Conservation (phyloP, 2,888 invertebrate genomes). For the Eutolmus rufibarbis region DNA sequence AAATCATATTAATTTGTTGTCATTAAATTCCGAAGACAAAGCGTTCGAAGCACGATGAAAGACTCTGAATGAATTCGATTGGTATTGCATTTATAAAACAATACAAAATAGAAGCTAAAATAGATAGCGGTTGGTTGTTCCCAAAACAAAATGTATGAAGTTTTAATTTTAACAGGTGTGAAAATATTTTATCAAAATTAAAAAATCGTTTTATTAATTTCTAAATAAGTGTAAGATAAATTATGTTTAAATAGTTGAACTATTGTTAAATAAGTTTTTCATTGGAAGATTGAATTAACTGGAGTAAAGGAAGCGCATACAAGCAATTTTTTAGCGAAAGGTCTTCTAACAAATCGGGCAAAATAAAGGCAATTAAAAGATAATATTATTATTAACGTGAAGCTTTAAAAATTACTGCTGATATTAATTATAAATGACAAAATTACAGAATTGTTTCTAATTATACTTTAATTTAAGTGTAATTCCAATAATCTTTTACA, state of each 20-base stretch:
- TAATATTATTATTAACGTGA: not conserved
- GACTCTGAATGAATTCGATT: not conserved
- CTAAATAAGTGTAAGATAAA: no score
- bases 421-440: no score
- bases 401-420: no score
- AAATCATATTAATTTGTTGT: not conserved
- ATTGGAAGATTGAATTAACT: not conserved
- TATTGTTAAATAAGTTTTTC: not conserved
- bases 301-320: not conserved
- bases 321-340: not conserved
- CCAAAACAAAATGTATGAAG: not conserved
- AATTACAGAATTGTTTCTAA: no score
- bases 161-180: no score
- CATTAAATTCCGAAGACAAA: not conserved
- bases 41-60: not conserved
- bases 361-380: not conserved
- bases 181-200: not conserved
- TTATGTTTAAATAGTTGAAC: no score
- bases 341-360: no score
- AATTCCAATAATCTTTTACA: no score
- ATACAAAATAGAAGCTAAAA: no score
- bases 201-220: not conserved
- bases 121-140: not conserved
- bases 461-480: no score
- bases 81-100: not conserved